Conservation (phyloP, 2,797 vertebrate genomes). For the Allobates femoralis region DNA sequence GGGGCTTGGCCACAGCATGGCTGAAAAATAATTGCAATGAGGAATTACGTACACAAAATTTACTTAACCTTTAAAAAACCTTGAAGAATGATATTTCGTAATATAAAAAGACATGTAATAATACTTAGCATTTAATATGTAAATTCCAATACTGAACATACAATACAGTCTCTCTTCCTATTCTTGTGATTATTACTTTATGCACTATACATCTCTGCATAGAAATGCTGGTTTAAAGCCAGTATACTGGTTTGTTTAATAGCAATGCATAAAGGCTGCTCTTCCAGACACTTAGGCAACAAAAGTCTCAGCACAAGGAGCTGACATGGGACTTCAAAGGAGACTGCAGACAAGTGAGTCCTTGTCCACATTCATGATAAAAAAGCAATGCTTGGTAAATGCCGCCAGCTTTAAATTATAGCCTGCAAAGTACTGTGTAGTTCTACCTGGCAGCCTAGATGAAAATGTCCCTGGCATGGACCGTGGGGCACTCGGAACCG, state of each 20-base stretch:
- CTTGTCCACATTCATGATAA: neutral
- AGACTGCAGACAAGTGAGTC: constrained; percentile 27
- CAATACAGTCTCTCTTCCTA: neutral
- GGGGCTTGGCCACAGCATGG: too few species aligned
- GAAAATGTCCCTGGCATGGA: too few species aligned
- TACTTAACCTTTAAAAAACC: neutral
- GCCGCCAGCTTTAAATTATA: neutral
- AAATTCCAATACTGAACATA: neutral
- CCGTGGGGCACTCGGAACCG: too few species aligned
- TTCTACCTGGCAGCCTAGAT: neutral
- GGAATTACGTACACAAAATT: neutral
- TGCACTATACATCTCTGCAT: neutral
- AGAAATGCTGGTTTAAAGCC: neutral
- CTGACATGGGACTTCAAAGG: constrained; percentile 44
- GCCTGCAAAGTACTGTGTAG: neutral
- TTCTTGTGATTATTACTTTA: neutral
- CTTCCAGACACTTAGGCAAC: neutral
- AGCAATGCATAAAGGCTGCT: neutral
- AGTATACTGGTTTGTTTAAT: constrained; percentile 5
- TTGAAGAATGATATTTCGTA: neutral
- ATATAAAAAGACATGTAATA: neutral
- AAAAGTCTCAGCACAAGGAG: constrained; percentile 12
- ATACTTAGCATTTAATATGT: neutral
- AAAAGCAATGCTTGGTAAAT: constrained; percentile 21
- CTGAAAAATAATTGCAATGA: too few species aligned